Evolutionary conservation across 2,797 vertebrate genomes (phyloP).

Genomic region (Lithobates pipiens): DNA sequence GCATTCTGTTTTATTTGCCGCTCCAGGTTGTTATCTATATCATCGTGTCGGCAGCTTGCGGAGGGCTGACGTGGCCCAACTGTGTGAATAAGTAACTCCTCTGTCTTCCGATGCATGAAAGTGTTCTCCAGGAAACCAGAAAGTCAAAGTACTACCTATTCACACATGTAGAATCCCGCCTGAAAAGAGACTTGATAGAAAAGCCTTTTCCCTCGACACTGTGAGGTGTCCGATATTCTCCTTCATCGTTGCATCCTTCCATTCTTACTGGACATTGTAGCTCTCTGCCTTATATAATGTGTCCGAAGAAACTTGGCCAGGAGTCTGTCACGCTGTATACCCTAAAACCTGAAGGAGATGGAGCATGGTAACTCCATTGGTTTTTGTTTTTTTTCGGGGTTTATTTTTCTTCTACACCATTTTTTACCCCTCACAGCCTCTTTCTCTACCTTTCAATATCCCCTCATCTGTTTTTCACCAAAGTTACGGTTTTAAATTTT

Average conservation of each 20-base stretch:
- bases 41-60: slow-evolving; percentile 88
- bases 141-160: slow-evolving; percentile 58
- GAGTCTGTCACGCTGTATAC: neutral
- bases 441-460: neutral
- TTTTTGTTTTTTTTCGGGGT: neutral
- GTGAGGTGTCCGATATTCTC: slow-evolving; percentile 59
- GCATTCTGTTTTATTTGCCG: neutral
- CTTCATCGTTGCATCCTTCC: slow-evolving; percentile 61
- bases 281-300: slow-evolving; percentile 72
- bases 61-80: slow-evolving; percentile 87
- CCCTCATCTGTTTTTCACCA: neutral
- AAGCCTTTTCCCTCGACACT: slow-evolving; percentile 56
- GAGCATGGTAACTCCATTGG: neutral
- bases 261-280: slow-evolving; percentile 66
- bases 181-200: slow-evolving; percentile 63
- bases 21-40: slow-evolving; percentile 89
- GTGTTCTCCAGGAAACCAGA: slow-evolving; percentile 63
- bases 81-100: slow-evolving; percentile 84
- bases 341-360: neutral
- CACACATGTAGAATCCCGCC: slow-evolving; percentile 23
- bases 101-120: slow-evolving; percentile 44
- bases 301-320: slow-evolving; percentile 15
- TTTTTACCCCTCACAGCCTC: neutral
- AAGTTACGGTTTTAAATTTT: slow-evolving; percentile 17
- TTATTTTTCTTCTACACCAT: neutral